Percentiles rank a stretch among this genome's conserved stretches.
Conservation (phyloP, 1,140 invertebrate species). For the Branchinecta lynchi region DNA sequence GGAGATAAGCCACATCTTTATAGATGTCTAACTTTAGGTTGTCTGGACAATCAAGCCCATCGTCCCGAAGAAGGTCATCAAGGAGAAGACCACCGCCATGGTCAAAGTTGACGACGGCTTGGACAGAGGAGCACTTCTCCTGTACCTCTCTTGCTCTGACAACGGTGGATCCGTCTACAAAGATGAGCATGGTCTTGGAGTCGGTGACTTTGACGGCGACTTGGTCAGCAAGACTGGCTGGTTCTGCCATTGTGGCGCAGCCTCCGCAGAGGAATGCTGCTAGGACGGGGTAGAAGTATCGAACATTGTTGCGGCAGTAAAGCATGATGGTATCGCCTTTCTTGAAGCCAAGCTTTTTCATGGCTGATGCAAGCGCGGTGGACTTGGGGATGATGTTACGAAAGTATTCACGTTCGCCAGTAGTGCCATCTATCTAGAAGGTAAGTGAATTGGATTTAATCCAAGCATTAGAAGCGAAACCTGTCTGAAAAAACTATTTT, state of each 20-base stretch:
- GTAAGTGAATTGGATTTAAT: background rate
- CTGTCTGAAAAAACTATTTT: too few species aligned
- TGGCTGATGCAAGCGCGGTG: background rate
- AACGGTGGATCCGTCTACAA: background rate
- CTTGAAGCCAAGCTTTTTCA: background rate
- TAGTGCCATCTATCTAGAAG: background rate
- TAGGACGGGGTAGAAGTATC: background rate
- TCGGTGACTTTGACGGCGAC: background rate
- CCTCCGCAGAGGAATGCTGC: background rate
- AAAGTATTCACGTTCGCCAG: background rate
- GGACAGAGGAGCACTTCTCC: background rate
- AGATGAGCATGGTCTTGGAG: background rate
- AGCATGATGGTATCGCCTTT: background rate
- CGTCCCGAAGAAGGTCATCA: background rate
- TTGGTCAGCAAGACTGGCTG: background rate
- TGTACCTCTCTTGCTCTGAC: background rate
- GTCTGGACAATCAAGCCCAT: background rate
- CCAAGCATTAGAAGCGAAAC: too few species aligned
- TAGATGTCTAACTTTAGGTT: background rate
- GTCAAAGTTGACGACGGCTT: background rate
- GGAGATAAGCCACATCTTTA: conserved; percentile 14
- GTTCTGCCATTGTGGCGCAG: background rate
- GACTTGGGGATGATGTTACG: background rate
- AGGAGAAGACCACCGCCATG: background rate
- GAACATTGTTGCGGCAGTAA: background rate